Base-by-base conservation (phyloP, 2,797 vertebrate genomes). In the Mionectes olivaceus region DNA sequence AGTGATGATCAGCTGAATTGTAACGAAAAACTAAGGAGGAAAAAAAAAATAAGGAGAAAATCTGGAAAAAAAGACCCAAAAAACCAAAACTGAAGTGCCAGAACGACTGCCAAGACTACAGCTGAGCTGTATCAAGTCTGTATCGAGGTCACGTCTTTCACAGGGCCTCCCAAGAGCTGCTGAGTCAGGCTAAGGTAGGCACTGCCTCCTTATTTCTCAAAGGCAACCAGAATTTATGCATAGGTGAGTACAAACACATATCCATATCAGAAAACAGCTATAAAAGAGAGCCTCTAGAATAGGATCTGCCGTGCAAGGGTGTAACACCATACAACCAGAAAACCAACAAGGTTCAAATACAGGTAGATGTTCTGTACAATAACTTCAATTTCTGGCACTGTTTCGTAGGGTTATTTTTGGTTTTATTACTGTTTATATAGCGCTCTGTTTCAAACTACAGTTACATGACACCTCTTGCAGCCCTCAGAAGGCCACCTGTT, bases 161-260 rank as follows among this genome's bases (percentile, higher is more conserved):
- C 12, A 22, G 12, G 21, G 55, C 41, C 17, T 13, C 23, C 21
- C 47, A 71, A 25, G 35, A 78, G 55, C 59, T 65, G 32, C 33
- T 55, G 37, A 60, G 13, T 30, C 30, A 65, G 46, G 24, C 69
- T 53, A 22, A 64, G n/a, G 39, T 10, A 35, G 30, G 35, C 53
- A 35, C 22, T 57, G 28, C 10, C 14, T 41, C 41, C 53, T 77
- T 49, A 6, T 25, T 83, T 61, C 69, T 78, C 47, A 64, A 50
- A 71, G 33, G n/a, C 19, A 68, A 11, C 10, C 65, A 83, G 61
- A 64, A 64, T 55, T 80, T 30, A 39, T 21, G 14, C 30, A 21
- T 0, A 2, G 23, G 5, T 43, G 33, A 76, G 9, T 16, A 23
- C 0, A 0, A 83, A 30, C 41, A 44, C 32, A 37, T 7, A 24